These are phyloP conservation scores for Cerceris ruficornis DNA, from an alignment of 2,888 invertebrate species.

Conservation along the genomic window DNA sequence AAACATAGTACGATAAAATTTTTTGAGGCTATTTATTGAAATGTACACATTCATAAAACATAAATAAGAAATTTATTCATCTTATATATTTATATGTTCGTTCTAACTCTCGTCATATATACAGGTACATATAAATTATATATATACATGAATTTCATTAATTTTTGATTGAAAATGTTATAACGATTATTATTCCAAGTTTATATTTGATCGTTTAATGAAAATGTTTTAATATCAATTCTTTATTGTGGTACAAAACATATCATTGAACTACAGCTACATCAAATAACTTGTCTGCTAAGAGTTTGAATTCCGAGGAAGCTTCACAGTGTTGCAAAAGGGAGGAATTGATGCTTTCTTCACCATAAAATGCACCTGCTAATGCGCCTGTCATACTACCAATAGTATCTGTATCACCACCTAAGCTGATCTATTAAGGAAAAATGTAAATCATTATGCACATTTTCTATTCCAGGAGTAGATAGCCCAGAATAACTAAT, in stretches of 20 bases:
- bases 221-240: neutral
- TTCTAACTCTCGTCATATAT: neutral
- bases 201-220: neutral
- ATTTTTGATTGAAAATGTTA: too few species aligned
- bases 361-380: conserved; percentile 87
- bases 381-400: conserved; percentile 89
- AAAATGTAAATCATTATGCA: conserved; percentile 19
- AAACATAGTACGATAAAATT: neutral
- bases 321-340: conserved; percentile 86
- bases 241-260: neutral
- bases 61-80: neutral
- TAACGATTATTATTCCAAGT: too few species aligned
- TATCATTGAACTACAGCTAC: neutral
- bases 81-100: conserved; percentile 1
- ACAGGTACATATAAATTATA: too few species aligned
- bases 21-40: too few species aligned
- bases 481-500: too few species aligned
- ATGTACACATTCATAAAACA: too few species aligned
- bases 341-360: conserved; percentile 82
- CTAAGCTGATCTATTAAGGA: conserved; percentile 84
- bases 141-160: too few species aligned
- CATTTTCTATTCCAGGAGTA: neutral
- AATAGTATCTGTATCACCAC: conserved; percentile 91
- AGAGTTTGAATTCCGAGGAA: conserved; percentile 82
- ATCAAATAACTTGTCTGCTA: conserved; percentile 83